These are phyloP conservation scores for Agrilus planipennis DNA, from an alignment of 1,140 invertebrate species.

Conservation along the genomic window DNA sequence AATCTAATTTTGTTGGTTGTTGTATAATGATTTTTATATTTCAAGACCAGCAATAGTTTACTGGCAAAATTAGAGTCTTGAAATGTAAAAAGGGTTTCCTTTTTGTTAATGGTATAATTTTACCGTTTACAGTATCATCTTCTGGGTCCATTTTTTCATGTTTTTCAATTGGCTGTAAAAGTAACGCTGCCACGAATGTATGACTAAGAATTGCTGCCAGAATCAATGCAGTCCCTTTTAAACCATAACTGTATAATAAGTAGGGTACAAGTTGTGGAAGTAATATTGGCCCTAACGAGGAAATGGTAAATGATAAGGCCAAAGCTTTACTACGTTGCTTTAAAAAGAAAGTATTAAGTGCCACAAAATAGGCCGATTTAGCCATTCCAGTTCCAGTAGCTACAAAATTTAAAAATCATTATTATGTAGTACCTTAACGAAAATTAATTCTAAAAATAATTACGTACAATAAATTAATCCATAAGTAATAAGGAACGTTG, in stretches of 20 bases:
- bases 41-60: neutral
- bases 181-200: conserved; percentile 29
- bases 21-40: too few species aligned
- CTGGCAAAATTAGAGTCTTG: too few species aligned
- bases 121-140: conserved; percentile 5
- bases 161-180: conserved; percentile 38
- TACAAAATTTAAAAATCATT: conserved; percentile 22
- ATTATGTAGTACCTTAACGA: neutral
- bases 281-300: conserved; percentile 38
- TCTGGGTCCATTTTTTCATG: conserved; percentile 33
- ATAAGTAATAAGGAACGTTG: conserved; percentile 46
- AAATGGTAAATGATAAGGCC: conserved; percentile 34
- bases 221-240: conserved; percentile 34
- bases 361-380: conserved; percentile 41
- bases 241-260: conserved; percentile 29
- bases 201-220: conserved; percentile 33
- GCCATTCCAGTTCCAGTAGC: conserved; percentile 46
- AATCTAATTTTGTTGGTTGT: too few species aligned
- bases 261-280: conserved; percentile 35
- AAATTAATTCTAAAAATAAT: conserved; percentile 14
- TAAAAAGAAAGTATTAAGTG: conserved; percentile 38
- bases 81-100: neutral
- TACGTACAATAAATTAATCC: conserved; percentile 46
- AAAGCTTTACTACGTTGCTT: conserved; percentile 34
- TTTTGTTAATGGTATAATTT: neutral